Conservation (phyloP, 2,113 vertebrate genomes). For the Plectropomus leopardus region DNA sequence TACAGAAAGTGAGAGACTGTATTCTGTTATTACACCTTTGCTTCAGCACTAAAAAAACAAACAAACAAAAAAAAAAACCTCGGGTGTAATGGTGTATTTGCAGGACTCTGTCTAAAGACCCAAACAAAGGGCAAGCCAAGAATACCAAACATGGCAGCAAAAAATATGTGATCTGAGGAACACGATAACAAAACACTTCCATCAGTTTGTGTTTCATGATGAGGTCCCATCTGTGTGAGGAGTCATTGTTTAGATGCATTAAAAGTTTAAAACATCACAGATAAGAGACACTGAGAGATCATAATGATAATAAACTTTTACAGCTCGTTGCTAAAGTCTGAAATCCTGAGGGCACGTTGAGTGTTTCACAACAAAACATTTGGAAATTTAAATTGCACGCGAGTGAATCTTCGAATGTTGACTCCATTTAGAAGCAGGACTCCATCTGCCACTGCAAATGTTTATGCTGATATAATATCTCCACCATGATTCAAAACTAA, state of each 20-base stretch:
- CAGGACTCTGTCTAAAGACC: conserved; percentile 11
- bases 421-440: background rate
- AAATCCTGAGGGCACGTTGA: conserved; percentile 2
- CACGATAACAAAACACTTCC: background rate
- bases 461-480: background rate
- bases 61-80: background rate
- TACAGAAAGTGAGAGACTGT: conserved; percentile 18
- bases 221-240: conserved; percentile 39
- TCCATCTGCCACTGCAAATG: conserved; percentile 37
- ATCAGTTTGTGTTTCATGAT: conserved; percentile 4
- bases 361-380: background rate
- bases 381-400: background rate
- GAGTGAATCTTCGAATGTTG: background rate
- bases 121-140: conserved; percentile 6
- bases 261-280: background rate
- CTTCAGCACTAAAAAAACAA: conserved; percentile 23
- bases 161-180: background rate
- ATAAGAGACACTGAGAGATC: background rate
- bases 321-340: background rate
- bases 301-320: conserved; percentile 5
- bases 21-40: conserved; percentile 28
- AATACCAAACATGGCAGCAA: background rate
- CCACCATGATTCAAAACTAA: background rate
- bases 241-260: background rate
- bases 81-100: conserved; percentile 14